phyloP scores from a whole-genome alignment of 64 coral and sea anemone species.

The Dendronephthya gigantea region DNA sequence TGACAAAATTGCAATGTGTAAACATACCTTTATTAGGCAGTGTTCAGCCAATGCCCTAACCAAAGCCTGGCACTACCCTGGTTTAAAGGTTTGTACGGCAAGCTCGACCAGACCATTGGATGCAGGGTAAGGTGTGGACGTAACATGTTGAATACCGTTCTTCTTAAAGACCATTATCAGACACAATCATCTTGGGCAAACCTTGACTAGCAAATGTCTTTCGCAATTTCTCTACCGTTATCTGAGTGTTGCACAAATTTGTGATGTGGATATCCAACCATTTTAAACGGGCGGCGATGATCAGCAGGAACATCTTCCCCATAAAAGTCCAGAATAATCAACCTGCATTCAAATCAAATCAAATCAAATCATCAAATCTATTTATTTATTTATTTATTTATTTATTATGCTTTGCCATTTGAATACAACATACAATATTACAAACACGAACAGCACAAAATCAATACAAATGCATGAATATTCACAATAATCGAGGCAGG shows the following conservation, averaged over 20 bases:
- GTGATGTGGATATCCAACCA: constrained; percentile 29
- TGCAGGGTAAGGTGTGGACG: constrained; percentile 23
- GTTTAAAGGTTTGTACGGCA: constrained; percentile 17
- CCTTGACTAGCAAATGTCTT: constrained; percentile 19
- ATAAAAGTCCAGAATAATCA: constrained; percentile 27
- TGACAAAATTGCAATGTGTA: no score
- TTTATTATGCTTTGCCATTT: no score
- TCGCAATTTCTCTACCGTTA: constrained; percentile 11
- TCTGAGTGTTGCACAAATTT: not conserved
- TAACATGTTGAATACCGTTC: constrained; percentile 29
- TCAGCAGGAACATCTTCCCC: constrained; percentile 30
- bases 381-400: no score
- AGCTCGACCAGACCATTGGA: constrained; percentile 27
- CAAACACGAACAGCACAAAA: no score
- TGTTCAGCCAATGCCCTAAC: no score
- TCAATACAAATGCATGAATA: no score
- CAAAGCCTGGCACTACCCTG: no score
- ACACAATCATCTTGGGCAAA: constrained; percentile 32
- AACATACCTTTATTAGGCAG: no score
- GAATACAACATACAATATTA: no score
- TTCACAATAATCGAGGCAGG: no score
- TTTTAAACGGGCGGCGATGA: constrained; percentile 28
- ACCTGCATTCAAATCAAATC: no score
- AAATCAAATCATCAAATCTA: no score
- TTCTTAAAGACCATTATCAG: constrained; percentile 36